Conservation (phyloP, 92 coral and sea anemone species). For the Hydrozoanthus gracilis region DNA sequence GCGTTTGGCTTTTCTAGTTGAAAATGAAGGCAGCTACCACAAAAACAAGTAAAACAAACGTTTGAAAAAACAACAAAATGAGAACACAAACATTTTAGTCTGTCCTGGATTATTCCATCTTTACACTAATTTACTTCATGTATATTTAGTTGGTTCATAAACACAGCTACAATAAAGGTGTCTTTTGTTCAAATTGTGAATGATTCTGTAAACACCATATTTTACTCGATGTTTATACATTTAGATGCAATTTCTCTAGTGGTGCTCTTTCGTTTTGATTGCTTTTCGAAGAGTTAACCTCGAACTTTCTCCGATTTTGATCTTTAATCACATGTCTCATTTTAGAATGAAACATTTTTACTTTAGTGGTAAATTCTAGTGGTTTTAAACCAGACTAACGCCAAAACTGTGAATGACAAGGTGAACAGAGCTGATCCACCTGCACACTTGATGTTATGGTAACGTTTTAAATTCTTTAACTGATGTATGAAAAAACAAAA, state of each 20-base stretch:
- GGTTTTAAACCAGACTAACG: background rate
- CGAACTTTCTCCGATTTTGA: background rate
- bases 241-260: background rate
- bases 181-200: slow-evolving; percentile 47
- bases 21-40: background rate
- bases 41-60: slow-evolving; percentile 24
- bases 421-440: background rate
- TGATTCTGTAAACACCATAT: slow-evolving; percentile 25
- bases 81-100: slow-evolving; percentile 1
- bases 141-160: slow-evolving; percentile 25
- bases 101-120: slow-evolving; percentile 3
- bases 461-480: slow-evolving; percentile 7
- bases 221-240: slow-evolving; percentile 10
- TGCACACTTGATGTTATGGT: background rate
- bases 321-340: slow-evolving; percentile 5
- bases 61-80: slow-evolving; percentile 39
- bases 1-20: slow-evolving; percentile 35
- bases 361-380: background rate
- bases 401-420: background rate
- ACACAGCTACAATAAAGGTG: slow-evolving; percentile 1
- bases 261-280: background rate
- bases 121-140: slow-evolving; percentile 31
- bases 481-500: background rate
- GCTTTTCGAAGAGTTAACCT: background rate
- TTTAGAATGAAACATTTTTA: slow-evolving; percentile 20